Base-by-base conservation (phyloP, 2,888 invertebrate genomes). In the Latheticus oryzae region DNA sequence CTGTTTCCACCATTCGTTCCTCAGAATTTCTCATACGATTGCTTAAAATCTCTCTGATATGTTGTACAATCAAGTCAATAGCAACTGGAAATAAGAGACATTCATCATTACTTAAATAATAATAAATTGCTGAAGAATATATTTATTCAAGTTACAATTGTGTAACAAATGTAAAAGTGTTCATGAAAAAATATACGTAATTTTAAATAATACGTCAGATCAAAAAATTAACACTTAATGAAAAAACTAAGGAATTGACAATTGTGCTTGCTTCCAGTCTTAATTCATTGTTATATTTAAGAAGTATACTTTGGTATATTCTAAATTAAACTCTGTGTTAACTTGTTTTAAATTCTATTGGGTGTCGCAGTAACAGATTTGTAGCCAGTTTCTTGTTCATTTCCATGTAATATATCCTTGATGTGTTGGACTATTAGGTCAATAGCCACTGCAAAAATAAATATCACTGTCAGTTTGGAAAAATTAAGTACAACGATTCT, bases 351-450 rank as follows among this genome's bases (percentile, higher is more conserved):
- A 11, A 40, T 47, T 26, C 32, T 26, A 54, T 30, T 74, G 75
- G 52, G 79, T 79, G 56, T 72, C 72, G 45, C 76, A 78, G 11
- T 68, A 69, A 12, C 79, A 79, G 66, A 79, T 80, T 71, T 78
- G 78, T 45, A 23, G 5, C 72, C 73, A 17, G 82, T 81, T 58
- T 69, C 71, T 66, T 80, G 79, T 37, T 76, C 70, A 48, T 76
- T 65, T 58, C 78, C 78, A 64, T 85, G 90, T 82, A 97, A 89
- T 76, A 96, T 90, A 83, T 97, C 97, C 87, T 95, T 90, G 82
- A 98, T 97, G 87, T 98, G 97, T 81, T 97, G 96, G 74, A 97
- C 97, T 83, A 99, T 97, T 81, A 99, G 87, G 84, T 97, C 95
- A 84, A 98, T 97, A 82, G 98, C 98, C 87, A 98, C 98, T 97